A percentile compares a stretch with the other conserved stretches of the same genome.
These are phyloP conservation scores for Leptonema lineaticorne DNA, from an alignment of 1,140 invertebrate genomes.

Conservation along the genomic window DNA sequence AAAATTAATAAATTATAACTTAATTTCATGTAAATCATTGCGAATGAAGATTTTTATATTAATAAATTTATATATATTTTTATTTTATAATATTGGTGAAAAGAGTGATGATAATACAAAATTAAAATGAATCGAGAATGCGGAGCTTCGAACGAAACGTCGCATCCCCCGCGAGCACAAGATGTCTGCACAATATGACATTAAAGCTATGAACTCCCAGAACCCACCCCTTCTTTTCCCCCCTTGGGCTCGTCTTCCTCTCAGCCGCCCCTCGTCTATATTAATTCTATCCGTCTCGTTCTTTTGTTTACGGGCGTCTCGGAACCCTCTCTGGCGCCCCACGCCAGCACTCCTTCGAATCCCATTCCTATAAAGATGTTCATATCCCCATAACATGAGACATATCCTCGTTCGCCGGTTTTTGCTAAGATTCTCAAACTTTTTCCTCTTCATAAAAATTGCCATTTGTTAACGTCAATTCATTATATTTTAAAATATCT, in stretches of 20 bases:
- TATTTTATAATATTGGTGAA: too few relatives aligned
- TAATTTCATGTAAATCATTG: too few relatives aligned
- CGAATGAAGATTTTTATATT: too few relatives aligned
- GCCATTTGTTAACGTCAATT: too few relatives aligned
- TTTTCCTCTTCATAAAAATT: neutral
- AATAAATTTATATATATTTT: too few relatives aligned
- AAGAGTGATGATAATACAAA: conserved; percentile 1
- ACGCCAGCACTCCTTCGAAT: neutral
- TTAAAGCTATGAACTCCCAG: conserved; percentile 32
- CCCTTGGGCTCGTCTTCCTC: neutral
- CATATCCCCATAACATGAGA: conserved; percentile 33
- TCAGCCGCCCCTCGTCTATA: conserved; percentile 9
- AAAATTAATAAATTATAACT: too few relatives aligned
- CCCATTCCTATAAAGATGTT: conserved; percentile 31
- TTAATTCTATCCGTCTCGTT: conserved; percentile 22
- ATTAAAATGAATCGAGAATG: neutral
- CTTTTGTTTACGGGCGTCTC: conserved; percentile 1
- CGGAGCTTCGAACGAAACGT: conserved; percentile 20
- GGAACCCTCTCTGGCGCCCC: neutral
- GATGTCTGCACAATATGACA: conserved; percentile 38
- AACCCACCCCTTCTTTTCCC: neutral
- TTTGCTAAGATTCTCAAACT: conserved; percentile 20
- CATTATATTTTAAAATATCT: too few relatives aligned
- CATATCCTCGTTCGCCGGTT: conserved; percentile 26
- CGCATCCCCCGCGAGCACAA: conserved; percentile 13